phyloP scores from a whole-genome alignment of 2,888 invertebrate species.

The Epistrophella euchroma region DNA sequence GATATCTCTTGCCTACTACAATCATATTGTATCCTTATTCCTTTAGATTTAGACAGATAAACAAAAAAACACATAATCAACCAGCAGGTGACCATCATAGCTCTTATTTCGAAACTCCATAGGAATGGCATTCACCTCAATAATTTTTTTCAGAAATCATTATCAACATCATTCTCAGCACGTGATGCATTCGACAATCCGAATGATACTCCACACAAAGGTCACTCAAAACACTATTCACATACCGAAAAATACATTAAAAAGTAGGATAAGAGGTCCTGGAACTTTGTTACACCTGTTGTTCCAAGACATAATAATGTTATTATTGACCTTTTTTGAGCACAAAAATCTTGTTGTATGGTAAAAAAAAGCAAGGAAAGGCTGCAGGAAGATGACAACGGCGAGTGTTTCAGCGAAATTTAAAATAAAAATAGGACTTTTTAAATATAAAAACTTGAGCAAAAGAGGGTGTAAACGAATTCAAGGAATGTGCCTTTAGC shows the following conservation, averaged over 20 bases:
- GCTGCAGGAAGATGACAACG: neutral
- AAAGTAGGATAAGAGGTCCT: neutral
- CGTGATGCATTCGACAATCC: constrained; percentile 65
- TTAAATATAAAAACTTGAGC: no score
- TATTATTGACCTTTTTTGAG: neutral
- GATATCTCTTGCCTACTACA: constrained; percentile 68
- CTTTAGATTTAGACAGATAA: constrained; percentile 26
- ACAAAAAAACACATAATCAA: constrained; percentile 59
- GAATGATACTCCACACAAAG: constrained; percentile 22
- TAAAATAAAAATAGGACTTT: neutral
- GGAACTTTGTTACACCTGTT: constrained; percentile 54
- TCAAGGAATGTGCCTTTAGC: no score
- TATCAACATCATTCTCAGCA: constrained; percentile 67
- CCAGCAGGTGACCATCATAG: constrained; percentile 62
- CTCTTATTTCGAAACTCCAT: neutral
- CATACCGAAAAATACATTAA: constrained; percentile 23
- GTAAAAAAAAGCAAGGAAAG: neutral
- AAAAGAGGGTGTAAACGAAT: no score
- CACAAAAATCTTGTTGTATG: neutral
- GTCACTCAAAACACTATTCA: constrained; percentile 57
- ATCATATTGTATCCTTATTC: constrained; percentile 57
- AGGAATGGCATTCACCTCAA: constrained; percentile 51
- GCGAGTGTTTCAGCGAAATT: neutral
- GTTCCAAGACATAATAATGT: neutral
- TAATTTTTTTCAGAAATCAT: constrained; percentile 45